A percentile compares a stretch with the other conserved stretches of the same genome.
phyloP scores from a whole-genome alignment of 2,888 invertebrate genomes.

The Lamellibrachia columna region DNA sequence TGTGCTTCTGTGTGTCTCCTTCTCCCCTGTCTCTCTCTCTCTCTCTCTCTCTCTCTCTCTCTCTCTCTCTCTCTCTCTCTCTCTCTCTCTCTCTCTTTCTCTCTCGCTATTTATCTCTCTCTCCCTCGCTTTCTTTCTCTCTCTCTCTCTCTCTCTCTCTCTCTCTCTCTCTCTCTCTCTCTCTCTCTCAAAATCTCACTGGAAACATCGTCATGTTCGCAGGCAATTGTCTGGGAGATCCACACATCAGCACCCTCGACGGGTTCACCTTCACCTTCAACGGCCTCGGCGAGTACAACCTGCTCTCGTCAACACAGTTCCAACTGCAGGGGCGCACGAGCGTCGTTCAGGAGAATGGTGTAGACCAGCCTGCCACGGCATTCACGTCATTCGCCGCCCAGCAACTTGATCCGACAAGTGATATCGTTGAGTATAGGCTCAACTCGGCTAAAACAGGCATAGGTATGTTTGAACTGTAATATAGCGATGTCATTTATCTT shows the following conservation, averaged over 20 bases:
- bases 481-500: not conserved
- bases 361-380: conserved; percentile 20
- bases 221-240: conserved; percentile 21
- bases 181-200: not conserved
- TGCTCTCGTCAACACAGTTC: conserved; percentile 13
- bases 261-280: conserved; percentile 22
- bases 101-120: not conserved
- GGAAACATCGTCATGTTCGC: not conserved
- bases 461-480: not conserved
- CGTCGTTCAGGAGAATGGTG: conserved; percentile 5
- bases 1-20: not conserved
- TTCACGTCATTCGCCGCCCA: conserved; percentile 22
- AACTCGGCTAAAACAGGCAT: conserved; percentile 9
- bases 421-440: conserved; percentile 14
- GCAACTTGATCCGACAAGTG: not conserved
- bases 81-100: not conserved
- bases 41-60: not conserved
- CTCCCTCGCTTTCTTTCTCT: not conserved
- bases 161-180: too few relatives aligned
- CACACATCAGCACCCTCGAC: conserved; percentile 21
- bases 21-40: not conserved
- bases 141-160: too few relatives aligned
- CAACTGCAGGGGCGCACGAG: conserved; percentile 16
- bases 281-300: conserved; percentile 22
- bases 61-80: not conserved